A percentile compares a stretch with the other conserved stretches of the same genome.
Conservation (phyloP, 2,113 vertebrate genomes). For the rat (Rattus norvegicus) region GRCr8 NC_086022.1:27589001-27589500, state of each 20-base stretch:
- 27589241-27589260: neutral
- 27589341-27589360: neutral
- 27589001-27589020: neutral
- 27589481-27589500: neutral
- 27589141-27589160: neutral
- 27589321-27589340: neutral
- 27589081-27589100: neutral
- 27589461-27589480: rapidly evolving
- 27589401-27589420: neutral
- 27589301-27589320: neutral
- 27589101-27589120: neutral
- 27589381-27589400: neutral
- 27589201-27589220: neutral
- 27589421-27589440: neutral
- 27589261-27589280: neutral
- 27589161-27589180: neutral
- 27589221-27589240: neutral
- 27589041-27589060: neutral
- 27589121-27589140: neutral
- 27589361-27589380: neutral
- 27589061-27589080: conserved; percentile 32
- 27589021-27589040: neutral
- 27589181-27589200: neutral
- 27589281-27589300: neutral
- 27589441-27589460: neutral